Base-by-base conservation (phyloP, 2,797 vertebrate genomes). In the Coilia nasus region DNA sequence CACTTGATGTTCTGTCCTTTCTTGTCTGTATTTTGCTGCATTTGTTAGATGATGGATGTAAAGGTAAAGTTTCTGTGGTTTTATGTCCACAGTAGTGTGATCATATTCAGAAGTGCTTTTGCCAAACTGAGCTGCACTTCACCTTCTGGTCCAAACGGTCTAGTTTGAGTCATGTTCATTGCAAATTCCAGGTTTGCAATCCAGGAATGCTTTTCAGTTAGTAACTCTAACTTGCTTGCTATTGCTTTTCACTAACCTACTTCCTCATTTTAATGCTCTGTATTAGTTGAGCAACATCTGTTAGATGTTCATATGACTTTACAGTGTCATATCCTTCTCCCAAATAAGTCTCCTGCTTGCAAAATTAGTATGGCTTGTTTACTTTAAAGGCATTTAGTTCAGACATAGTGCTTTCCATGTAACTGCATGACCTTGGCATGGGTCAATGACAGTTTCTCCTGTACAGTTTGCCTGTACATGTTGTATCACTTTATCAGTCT, bases 41-140 rank as follows among this genome's bases (percentile, higher is more conserved):
- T 91, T 93, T 11, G 60, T 57, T 94, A 97, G 97, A 95, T 96
- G 94, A 97, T 94, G 93, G 95, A 96, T 92, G 90, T 95, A 86
- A 91, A 95, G 95, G 95, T 96, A 95, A 93, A 75, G 25, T 14
- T 83, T 81, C n/a, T 59, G 54, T 12, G 80, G 60, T 46, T 23
- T 85, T 75, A 14, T 67, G 44, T 82, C 47, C 60, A 46, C 50
- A 83, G 60, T 83, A 83, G 81, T 35, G 35, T 78, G 71, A 78
- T 78, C 15, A 44, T 12, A 28, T 35, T 71, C 64, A 71, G 64
- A 5, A 71, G 28, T 15, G 64, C 25, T 71, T 71, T 71, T 17
- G 14, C 28, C 28, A 3, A 17, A 15, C 64, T 67, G 64, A 12
- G 25, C 28, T 35, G 1, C 64, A 15, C 64, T 71, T 35, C 28